Evolutionary conservation across 2,113 vertebrate genomes (phyloP).

Genomic region (Nesoenas mayeri): DNA sequence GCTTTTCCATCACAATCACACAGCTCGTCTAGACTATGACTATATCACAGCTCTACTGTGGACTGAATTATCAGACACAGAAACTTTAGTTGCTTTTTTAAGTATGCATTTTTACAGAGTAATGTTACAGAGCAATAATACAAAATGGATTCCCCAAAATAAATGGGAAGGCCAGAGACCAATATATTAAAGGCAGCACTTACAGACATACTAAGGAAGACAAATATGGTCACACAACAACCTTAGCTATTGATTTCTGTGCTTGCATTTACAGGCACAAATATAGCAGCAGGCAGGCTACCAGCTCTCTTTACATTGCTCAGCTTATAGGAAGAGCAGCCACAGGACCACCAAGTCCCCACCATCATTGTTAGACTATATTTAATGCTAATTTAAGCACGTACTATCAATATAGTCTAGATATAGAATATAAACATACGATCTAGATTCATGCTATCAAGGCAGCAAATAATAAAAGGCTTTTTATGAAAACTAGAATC

Average conservation of each 20-base stretch:
- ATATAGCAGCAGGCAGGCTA: neutral
- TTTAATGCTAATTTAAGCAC: neutral
- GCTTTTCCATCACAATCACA: neutral
- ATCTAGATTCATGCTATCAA: neutral
- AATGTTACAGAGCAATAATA: neutral
- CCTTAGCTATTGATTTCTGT: neutral
- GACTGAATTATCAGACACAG: neutral
- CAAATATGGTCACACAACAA: fast-evolving
- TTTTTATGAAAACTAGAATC: neutral
- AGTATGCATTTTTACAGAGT: neutral
- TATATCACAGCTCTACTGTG: neutral
- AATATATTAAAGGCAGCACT: neutral
- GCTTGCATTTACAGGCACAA: neutral
- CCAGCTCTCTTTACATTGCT: neutral
- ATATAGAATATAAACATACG: neutral
- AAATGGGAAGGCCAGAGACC: neutral
- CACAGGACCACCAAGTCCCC: neutral
- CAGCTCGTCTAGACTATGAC: neutral
- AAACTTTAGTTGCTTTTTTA: neutral
- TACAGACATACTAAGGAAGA: neutral
- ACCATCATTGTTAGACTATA: neutral
- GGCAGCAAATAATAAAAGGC: neutral
- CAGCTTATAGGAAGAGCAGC: neutral
- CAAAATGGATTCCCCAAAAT: neutral
- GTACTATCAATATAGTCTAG: neutral